Evolutionary conservation across 2,113 vertebrate species (phyloP).

Genomic region (Dermatemys mawii): DNA sequence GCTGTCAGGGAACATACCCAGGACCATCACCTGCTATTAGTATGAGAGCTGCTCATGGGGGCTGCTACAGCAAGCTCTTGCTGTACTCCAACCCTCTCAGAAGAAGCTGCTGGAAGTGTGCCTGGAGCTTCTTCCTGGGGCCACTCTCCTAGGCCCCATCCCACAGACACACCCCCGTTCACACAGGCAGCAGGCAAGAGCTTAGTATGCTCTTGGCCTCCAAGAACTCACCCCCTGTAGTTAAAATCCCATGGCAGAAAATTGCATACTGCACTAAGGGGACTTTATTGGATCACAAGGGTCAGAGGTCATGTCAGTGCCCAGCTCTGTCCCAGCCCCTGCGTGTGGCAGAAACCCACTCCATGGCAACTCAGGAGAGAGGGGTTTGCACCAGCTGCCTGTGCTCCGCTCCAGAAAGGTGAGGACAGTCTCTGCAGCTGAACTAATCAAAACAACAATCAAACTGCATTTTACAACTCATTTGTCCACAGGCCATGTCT

Average conservation of each 20-base stretch:
- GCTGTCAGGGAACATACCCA: background rate
- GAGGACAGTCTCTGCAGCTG: background rate
- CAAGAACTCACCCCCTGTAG: background rate
- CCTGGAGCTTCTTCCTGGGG: background rate
- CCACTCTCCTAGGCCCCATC: background rate
- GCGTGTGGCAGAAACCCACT: too few relatives aligned
- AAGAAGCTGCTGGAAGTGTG: background rate
- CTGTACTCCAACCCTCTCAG: background rate
- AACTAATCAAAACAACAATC: background rate
- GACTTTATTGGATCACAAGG: background rate
- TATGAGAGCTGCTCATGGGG: background rate
- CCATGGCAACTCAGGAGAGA: background rate
- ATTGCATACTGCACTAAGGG: background rate
- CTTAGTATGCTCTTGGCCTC: background rate
- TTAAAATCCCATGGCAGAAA: too few relatives aligned
- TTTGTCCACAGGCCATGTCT: too few relatives aligned
- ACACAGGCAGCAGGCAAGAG: background rate
- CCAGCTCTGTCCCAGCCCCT: too few relatives aligned
- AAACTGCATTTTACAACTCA: too few relatives aligned
- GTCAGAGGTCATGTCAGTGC: background rate
- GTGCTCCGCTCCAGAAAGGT: background rate
- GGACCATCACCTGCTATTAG: background rate
- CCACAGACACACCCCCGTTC: background rate
- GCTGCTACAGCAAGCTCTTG: background rate
- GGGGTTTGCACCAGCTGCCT: background rate